Percentiles rank a stretch among this genome's conserved stretches.
Evolutionary conservation across 2,888 invertebrate genomes (phyloP).

Genomic region (Seladonia tumulorum): DNA sequence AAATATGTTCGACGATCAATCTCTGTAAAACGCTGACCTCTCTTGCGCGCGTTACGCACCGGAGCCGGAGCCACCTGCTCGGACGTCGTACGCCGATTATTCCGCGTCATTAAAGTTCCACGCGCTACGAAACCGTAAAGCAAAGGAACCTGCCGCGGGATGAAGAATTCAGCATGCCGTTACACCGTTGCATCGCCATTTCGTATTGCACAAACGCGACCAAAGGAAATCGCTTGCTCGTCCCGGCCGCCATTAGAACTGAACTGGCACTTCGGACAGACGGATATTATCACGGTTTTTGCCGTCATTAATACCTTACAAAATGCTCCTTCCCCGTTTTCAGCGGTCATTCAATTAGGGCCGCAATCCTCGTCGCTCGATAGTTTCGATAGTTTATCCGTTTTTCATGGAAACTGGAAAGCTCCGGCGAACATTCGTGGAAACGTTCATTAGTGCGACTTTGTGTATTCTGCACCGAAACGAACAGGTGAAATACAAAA

Average conservation of each 20-base stretch:
- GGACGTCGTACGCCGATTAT: slow-evolving; percentile 44
- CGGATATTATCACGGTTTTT: slow-evolving; percentile 1
- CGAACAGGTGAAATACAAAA: too few species aligned
- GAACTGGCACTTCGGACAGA: neutral
- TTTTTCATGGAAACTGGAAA: neutral
- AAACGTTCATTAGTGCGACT: too few species aligned
- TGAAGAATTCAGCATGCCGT: slow-evolving; percentile 43
- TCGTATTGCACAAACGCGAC: slow-evolving; percentile 12
- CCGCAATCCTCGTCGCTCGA: neutral
- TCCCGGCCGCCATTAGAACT: neutral
- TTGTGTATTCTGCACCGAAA: too few species aligned
- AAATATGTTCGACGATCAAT: slow-evolving; percentile 26
- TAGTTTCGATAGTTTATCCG: neutral
- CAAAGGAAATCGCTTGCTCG: slow-evolving; percentile 1
- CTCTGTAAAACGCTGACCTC: slow-evolving; percentile 13
- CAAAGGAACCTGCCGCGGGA: slow-evolving; percentile 35
- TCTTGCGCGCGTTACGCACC: slow-evolving; percentile 16
- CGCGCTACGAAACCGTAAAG: slow-evolving; percentile 39
- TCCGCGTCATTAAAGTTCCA: slow-evolving; percentile 46
- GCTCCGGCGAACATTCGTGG: too few species aligned
- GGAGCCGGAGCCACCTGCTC: slow-evolving; percentile 23
- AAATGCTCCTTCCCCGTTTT: neutral
- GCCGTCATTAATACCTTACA: neutral
- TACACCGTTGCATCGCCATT: slow-evolving; percentile 37
- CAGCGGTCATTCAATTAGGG: neutral